These are phyloP conservation scores for Daboia siamensis DNA, from an alignment of 2,113 vertebrate genomes.

Conservation along the genomic window DNA sequence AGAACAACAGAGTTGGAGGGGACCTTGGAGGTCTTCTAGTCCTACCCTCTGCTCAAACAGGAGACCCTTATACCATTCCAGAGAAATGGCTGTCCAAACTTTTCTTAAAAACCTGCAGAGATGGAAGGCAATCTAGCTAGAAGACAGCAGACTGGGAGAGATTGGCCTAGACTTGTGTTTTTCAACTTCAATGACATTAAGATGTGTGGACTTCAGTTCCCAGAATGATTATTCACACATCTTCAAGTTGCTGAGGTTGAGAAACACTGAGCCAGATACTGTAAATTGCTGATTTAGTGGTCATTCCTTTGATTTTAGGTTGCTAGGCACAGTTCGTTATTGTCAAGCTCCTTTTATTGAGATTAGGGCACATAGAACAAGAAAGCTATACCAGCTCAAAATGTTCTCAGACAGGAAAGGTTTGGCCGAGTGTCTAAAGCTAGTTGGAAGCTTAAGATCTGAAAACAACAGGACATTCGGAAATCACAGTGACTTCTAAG, in stretches of 20 bases:
- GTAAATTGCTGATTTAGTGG: background rate
- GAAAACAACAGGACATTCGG: background rate
- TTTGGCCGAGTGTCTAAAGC: background rate
- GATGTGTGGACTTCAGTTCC: background rate
- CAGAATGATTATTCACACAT: background rate
- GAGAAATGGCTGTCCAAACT: background rate
- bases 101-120: background rate
- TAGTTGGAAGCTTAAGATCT: background rate
- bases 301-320: background rate
- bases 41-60: background rate
- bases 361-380: background rate
- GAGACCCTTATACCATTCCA: background rate
- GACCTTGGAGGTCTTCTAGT: background rate
- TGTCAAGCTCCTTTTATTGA: background rate
- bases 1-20: background rate
- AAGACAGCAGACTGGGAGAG: background rate
- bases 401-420: background rate
- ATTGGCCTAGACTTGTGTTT: background rate
- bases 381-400: background rate
- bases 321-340: background rate
- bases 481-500: background rate
- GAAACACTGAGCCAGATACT: background rate
- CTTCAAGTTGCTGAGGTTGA: background rate
- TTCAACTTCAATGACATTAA: background rate
- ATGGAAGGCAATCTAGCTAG: background rate